Conservation (phyloP, 1,140 invertebrate genomes). For the Pissodes strobi region DNA sequence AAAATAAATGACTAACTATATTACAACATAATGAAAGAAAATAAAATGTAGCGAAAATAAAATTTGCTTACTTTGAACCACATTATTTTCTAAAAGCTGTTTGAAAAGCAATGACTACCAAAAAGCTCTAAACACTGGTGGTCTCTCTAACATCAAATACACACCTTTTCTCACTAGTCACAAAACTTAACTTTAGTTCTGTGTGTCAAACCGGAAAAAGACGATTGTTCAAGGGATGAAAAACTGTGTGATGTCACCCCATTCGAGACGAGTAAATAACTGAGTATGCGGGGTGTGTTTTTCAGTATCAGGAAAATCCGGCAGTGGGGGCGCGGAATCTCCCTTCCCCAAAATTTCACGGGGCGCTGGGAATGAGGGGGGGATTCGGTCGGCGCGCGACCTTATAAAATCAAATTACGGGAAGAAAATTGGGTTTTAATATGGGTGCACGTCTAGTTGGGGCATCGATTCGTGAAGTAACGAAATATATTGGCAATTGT, state of each 20-base stretch:
- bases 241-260: constrained; percentile 13
- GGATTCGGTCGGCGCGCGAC: constrained; percentile 30
- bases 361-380: background rate
- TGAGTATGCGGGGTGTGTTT: constrained; percentile 32
- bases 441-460: constrained; percentile 37
- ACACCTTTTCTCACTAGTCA: constrained; percentile 5
- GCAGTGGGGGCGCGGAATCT: constrained; percentile 21
- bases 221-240: background rate
- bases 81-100: background rate
- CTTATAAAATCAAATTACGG: constrained; percentile 40
- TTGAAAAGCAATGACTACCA: background rate
- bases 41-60: no score
- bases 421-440: constrained; percentile 40
- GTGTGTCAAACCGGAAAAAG: background rate
- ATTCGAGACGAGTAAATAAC: constrained; percentile 24
- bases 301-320: constrained; percentile 20
- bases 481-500: constrained; percentile 34
- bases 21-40: no score
- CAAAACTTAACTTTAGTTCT: constrained; percentile 10
- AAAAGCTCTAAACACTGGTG: background rate
- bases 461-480: constrained; percentile 31
- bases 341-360: constrained; percentile 20
- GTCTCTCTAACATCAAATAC: constrained; percentile 1
- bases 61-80: no score
- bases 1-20: no score